phyloP scores from a whole-genome alignment of 2,113 vertebrate genomes.

The Paralichthys olivaceus region DNA sequence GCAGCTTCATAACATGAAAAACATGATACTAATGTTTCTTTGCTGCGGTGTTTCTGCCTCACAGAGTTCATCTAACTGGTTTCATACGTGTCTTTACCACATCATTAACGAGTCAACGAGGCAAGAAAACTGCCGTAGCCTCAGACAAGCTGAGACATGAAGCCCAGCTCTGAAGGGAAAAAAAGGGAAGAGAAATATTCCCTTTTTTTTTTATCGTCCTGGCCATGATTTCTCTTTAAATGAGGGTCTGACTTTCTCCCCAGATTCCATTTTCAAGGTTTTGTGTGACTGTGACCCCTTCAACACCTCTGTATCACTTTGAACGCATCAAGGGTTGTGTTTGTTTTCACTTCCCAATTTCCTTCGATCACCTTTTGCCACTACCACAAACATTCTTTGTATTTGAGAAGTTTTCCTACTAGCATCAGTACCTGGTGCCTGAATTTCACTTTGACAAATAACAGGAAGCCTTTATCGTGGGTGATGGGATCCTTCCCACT shows the following conservation, averaged over 20 bases:
- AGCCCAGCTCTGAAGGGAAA: constrained; percentile 12
- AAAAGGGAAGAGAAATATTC: constrained; percentile 29
- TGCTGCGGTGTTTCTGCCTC: constrained; percentile 53
- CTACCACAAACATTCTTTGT: constrained; percentile 31
- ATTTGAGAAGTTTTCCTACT: constrained; percentile 28
- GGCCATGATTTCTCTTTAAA: constrained; percentile 13
- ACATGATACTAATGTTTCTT: constrained; percentile 48
- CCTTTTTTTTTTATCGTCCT: background rate
- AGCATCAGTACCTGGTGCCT: background rate
- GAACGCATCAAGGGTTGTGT: constrained; percentile 32
- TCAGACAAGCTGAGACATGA: constrained; percentile 47
- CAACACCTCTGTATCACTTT: constrained; percentile 17
- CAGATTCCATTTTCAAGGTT: constrained; percentile 40
- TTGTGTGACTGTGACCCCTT: constrained; percentile 14
- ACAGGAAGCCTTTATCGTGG: background rate
- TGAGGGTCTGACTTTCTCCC: constrained; percentile 28
- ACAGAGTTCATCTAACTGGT: constrained; percentile 55
- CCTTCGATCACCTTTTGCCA: constrained; percentile 40
- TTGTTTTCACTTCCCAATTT: constrained; percentile 42
- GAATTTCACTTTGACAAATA: constrained; percentile 17
- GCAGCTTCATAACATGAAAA: constrained; percentile 39
- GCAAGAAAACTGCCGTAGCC: constrained; percentile 53
- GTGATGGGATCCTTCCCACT: background rate
- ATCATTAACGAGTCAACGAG: constrained; percentile 73
- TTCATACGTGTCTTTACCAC: constrained; percentile 70